Conservation (phyloP, 2,113 vertebrate species). For the Callopanchax toddi region DNA sequence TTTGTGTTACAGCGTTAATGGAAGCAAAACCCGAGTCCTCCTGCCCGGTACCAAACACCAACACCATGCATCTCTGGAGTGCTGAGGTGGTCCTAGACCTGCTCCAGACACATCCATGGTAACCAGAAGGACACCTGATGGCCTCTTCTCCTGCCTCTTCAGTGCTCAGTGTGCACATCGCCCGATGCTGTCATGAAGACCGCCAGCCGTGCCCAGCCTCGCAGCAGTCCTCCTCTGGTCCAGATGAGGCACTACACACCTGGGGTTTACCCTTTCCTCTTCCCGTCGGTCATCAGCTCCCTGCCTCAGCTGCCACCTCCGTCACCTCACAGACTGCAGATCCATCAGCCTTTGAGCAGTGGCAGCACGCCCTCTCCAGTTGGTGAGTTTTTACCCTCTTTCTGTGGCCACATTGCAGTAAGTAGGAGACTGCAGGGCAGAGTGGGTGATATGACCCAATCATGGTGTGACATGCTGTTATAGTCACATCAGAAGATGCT, state of each 20-base stretch:
- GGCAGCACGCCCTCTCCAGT: conserved; percentile 89
- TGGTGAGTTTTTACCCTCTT: conserved; percentile 81
- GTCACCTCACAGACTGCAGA: conserved; percentile 83
- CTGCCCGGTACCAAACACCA: neutral
- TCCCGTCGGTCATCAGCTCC: conserved; percentile 90
- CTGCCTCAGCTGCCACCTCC: conserved; percentile 81
- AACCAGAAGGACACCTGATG: conserved; percentile 60
- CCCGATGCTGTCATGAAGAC: conserved; percentile 82
- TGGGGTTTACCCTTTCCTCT: conserved; percentile 88
- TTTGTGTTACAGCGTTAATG: conserved; percentile 53
- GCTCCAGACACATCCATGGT: conserved; percentile 48
- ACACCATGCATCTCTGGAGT: conserved; percentile 52
- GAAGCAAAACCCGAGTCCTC: conserved; percentile 1
- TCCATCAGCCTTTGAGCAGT: conserved; percentile 83
- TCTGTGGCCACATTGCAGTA: no score
- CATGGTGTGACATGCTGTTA: no score
- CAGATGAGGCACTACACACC: conserved; percentile 92
- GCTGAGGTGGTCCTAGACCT: conserved; percentile 43
- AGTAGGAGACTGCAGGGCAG: no score
- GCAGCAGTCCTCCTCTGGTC: conserved; percentile 86
- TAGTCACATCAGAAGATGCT: no score
- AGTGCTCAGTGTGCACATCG: conserved; percentile 41
- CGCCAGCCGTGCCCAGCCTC: conserved; percentile 85
- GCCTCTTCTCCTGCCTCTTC: conserved; percentile 48
- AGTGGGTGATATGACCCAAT: no score